Percentiles rank a stretch among this genome's conserved stretches.
phyloP scores from a whole-genome alignment of 2,888 invertebrate species.

The Eilema griseolum region DNA sequence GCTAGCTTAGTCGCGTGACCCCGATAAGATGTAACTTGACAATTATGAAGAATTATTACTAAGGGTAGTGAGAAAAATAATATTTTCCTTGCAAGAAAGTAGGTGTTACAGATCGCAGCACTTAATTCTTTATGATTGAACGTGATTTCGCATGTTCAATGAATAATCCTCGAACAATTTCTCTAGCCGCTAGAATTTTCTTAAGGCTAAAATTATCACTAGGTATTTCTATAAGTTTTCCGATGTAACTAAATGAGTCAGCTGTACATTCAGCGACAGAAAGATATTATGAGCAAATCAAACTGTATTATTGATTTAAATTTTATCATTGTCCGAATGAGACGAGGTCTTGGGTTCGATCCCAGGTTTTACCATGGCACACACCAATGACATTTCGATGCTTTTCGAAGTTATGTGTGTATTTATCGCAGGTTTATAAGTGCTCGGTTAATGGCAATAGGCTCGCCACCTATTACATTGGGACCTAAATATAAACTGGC shows the following conservation, averaged over 20 bases:
- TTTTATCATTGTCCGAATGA: no score
- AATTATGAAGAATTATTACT: slow-evolving; percentile 59
- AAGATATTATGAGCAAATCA: no score
- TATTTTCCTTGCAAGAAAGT: slow-evolving; percentile 42
- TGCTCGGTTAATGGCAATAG: no score
- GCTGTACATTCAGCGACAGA: no score
- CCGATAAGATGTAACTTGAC: slow-evolving; percentile 53
- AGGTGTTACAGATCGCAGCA: slow-evolving; percentile 35
- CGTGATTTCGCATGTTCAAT: slow-evolving; percentile 36
- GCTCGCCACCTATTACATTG: no score
- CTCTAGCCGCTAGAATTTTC: background rate
- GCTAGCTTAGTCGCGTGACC: slow-evolving; percentile 47
- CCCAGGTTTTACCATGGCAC: no score
- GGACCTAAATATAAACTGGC: no score
- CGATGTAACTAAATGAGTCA: background rate
- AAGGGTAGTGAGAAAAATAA: slow-evolving; percentile 35
- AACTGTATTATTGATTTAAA: no score
- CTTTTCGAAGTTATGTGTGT: no score
- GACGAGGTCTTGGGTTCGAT: no score
- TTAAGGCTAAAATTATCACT: background rate
- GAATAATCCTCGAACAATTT: background rate
- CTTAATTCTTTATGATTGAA: slow-evolving; percentile 42
- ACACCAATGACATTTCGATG: no score
- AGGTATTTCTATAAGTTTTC: background rate
- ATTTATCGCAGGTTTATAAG: no score